Percentiles rank a stretch among this genome's conserved stretches.
Conservation (phyloP, 1,140 invertebrate species). For the Ceratina calcarata region DNA sequence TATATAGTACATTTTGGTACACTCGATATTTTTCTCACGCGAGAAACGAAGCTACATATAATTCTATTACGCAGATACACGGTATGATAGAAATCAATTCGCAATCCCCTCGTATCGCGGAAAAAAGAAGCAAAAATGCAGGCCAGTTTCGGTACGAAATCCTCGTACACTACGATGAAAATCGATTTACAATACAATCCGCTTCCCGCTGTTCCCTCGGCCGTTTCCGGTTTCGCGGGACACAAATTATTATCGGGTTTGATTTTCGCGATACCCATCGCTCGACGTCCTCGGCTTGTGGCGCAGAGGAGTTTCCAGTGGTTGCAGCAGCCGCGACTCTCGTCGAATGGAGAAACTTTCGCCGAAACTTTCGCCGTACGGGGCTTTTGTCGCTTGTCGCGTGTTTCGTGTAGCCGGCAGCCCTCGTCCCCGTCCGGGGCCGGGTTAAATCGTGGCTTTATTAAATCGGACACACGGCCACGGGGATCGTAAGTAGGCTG, state of each 20-base stretch:
- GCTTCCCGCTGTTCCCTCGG: too few relatives aligned
- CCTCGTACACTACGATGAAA: too few relatives aligned
- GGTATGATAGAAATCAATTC: too few relatives aligned
- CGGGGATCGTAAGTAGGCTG: conserved; percentile 5
- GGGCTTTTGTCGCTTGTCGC: conserved; percentile 6
- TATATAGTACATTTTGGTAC: too few relatives aligned
- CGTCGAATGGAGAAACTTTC: conserved; percentile 5
- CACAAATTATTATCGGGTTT: conserved; percentile 4
- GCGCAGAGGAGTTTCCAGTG: not conserved
- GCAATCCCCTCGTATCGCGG: too few relatives aligned
- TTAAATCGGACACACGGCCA: conserved; percentile 33
- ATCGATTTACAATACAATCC: too few relatives aligned
- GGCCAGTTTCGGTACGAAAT: too few relatives aligned
- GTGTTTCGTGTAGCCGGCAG: not conserved
- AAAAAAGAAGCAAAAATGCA: too few relatives aligned
- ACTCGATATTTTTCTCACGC: too few relatives aligned
- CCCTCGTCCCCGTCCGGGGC: not conserved
- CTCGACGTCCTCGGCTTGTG: not conserved
- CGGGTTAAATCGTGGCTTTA: conserved; percentile 33
- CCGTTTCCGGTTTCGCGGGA: not conserved
- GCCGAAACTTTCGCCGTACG: not conserved
- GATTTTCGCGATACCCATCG: not conserved
- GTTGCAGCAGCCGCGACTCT: not conserved
- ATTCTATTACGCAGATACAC: too few relatives aligned
- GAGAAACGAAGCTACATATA: too few relatives aligned